Base-by-base conservation (phyloP, 1,140 invertebrate genomes). In the Pseudomyrmex gracilis region DNA sequence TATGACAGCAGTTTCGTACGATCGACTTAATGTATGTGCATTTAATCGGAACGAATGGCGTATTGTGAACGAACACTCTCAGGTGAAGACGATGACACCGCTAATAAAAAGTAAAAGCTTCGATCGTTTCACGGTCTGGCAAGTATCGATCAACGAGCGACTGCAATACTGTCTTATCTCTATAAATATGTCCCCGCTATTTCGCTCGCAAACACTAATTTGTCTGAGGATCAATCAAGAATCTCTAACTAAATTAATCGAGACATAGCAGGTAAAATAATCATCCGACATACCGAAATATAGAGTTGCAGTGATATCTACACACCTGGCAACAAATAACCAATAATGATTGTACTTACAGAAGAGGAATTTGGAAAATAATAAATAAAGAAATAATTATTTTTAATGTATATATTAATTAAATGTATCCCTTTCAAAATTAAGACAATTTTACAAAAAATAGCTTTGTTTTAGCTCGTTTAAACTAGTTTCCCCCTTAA, bases 41-140 rank as follows among this genome's bases (percentile, higher is more conserved):
- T 80, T 80, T 80, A 80, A 80, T 80, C 76, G 76, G 76, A 80
- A 80, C 66, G 66, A 80, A 80, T 80, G 43, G 66, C 43, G 66
- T 55, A 80, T 80, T 80, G 76, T 80, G 66, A 15, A 80, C 66
- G 47, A 67, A 70, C 43, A 70, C 43, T 20, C 49, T 45, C 34
- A 47, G 53, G 71, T 22, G 51, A 43, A 70, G 76, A 12, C 76
- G 66, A 80, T 80, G 82, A 66, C 61, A 83, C 60, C 22, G 60
- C 57, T 20, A 83, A 58, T 58, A 34, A 34, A 34, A 34, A 43
- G 82, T 66, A 83, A 83, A 76, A 83, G 61, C 43, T 34, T 55
- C 34, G 82, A 84, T 84, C 51, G 73, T 70, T 84, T 84, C 64
- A 84, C 64, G 73, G 82, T 84, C 82, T 84, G 45, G 22, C 43